Percentiles rank a stretch among this genome's conserved stretches.
phyloP scores from a whole-genome alignment of 2,113 vertebrate genomes.

The Mesitornis unicolor region DNA sequence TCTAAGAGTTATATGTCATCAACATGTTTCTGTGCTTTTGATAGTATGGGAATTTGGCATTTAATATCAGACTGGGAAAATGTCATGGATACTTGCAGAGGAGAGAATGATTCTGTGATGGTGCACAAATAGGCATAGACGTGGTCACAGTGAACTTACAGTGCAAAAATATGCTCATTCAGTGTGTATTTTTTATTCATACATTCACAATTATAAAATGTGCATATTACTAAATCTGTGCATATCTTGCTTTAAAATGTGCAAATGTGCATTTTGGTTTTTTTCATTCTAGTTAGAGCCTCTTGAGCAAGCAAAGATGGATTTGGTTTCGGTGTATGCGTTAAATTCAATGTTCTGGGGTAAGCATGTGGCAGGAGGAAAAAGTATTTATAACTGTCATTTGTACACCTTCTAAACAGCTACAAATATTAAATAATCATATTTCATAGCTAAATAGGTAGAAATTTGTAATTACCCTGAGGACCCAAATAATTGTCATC shows the following conservation, averaged over 20 bases:
- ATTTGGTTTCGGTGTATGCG: conserved; percentile 91
- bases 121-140: background rate
- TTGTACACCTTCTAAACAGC: background rate
- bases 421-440: background rate
- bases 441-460: background rate
- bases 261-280: background rate
- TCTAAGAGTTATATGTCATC: background rate
- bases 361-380: conserved; percentile 72
- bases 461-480: background rate
- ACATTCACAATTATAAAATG: background rate
- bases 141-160: background rate
- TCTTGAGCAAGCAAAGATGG: conserved; percentile 94
- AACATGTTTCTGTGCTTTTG: background rate
- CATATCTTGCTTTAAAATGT: background rate
- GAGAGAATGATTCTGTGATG: background rate
- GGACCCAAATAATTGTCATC: background rate
- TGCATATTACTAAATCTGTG: background rate
- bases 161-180: background rate
- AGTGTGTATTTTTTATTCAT: background rate
- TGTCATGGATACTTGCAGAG: background rate
- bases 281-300: conserved; percentile 84
- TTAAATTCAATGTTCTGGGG: conserved; percentile 98
- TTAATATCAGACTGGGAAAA: background rate
- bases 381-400: background rate
- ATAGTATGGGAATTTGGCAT: background rate